phyloP scores from a whole-genome alignment of 1,140 invertebrate genomes.

The Lepidotrigona ventralis region DNA sequence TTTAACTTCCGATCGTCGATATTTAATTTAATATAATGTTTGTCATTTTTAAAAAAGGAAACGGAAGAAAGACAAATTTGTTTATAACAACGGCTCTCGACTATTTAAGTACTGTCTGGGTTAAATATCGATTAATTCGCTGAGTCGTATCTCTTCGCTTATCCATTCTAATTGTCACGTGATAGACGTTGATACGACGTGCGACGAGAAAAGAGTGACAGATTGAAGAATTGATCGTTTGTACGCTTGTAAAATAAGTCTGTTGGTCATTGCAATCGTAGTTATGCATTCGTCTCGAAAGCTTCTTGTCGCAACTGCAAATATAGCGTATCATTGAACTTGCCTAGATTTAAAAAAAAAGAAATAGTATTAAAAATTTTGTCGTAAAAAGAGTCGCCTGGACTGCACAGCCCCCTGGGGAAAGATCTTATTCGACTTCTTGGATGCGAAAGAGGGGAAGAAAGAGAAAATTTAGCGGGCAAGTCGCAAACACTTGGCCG shows the following conservation, averaged over 20 bases:
- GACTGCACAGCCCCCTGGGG: too few relatives aligned
- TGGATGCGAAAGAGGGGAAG: too few relatives aligned
- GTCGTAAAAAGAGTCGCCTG: background rate
- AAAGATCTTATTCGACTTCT: too few relatives aligned
- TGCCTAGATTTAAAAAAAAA: background rate
- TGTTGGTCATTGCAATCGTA: background rate
- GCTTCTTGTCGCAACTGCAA: background rate
- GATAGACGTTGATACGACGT: slow-evolving; percentile 73
- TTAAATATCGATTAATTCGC: slow-evolving; percentile 66
- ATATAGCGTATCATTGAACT: background rate
- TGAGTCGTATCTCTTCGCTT: slow-evolving; percentile 47
- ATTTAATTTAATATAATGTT: background rate
- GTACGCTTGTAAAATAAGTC: background rate
- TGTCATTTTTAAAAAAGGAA: background rate
- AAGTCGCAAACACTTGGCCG: too few relatives aligned
- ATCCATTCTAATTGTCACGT: slow-evolving; percentile 56
- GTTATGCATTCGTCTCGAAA: background rate
- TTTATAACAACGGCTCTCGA: slow-evolving; percentile 9
- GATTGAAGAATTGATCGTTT: background rate
- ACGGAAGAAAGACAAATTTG: slow-evolving; percentile 27
- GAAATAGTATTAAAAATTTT: slow-evolving; percentile 7
- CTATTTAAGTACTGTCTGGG: slow-evolving; percentile 59
- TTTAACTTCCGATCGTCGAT: too few relatives aligned
- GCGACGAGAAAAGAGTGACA: slow-evolving; percentile 52
- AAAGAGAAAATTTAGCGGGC: too few relatives aligned